These are phyloP conservation scores for Steinernema carpocapsae DNA, from an alignment of 2,888 invertebrate genomes.

Conservation along the genomic window DNA sequence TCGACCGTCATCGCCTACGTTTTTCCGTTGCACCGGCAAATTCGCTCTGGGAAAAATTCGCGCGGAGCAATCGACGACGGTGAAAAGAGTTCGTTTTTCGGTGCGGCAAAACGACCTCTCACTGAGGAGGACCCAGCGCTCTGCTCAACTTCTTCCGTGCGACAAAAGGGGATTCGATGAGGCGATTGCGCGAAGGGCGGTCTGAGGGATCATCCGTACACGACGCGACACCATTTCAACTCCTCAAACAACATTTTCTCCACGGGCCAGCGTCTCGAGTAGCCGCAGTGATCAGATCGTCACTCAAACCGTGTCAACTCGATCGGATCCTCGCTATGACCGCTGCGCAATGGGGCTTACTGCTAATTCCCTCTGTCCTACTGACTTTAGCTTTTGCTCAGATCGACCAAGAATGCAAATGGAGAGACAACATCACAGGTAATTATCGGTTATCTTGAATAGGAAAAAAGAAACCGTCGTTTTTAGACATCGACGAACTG, in stretches of 20 bases:
- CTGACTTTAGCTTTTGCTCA: neutral
- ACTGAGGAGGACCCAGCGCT: neutral
- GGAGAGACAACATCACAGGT: conserved; percentile 59
- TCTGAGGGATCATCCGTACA: conserved; percentile 35
- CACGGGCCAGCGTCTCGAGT: conserved; percentile 30
- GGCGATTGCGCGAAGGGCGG: conserved; percentile 34
- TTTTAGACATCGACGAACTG: conserved; percentile 60
- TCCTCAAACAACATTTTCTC: conserved; percentile 31
- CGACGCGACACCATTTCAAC: conserved; percentile 33
- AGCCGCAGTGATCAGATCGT: conserved; percentile 23
- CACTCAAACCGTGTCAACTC: conserved; percentile 1
- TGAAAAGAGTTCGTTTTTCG: conserved; percentile 20
- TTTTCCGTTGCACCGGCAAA: neutral
- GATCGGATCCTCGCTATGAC: neutral
- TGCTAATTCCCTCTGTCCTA: neutral
- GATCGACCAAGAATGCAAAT: conserved; percentile 55
- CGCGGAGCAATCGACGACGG: conserved; percentile 25
- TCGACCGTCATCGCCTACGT: neutral
- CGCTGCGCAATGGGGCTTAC: conserved; percentile 10
- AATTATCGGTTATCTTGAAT: neutral
- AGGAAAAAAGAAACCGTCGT: too few relatives aligned
- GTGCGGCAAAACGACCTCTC: conserved; percentile 26
- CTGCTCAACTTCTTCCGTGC: conserved; percentile 17
- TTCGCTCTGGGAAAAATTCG: conserved; percentile 1
- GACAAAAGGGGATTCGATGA: conserved; percentile 18